Evolutionary conservation across 2,113 vertebrate genomes (phyloP).

Genomic region (Dipodomys ordii): DNA sequence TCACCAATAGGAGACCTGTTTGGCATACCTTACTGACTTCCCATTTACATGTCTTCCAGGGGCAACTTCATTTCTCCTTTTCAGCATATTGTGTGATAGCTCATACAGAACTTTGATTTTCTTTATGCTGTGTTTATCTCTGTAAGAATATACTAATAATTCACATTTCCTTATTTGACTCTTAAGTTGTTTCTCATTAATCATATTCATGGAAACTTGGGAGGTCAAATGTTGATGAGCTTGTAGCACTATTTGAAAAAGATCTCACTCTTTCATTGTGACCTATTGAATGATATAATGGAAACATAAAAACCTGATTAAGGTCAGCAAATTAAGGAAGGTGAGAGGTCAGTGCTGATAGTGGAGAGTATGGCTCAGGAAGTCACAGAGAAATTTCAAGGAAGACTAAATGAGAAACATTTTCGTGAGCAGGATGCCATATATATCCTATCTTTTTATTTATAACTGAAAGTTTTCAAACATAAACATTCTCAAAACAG

Average conservation of each 20-base stretch:
- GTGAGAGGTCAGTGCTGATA: background rate
- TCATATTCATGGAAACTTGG: background rate
- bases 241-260: background rate
- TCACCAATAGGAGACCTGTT: no score
- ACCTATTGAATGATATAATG: background rate
- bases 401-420: background rate
- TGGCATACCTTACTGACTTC: background rate
- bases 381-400: background rate
- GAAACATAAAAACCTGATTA: background rate
- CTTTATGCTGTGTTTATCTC: background rate
- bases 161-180: background rate
- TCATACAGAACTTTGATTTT: background rate
- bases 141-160: conserved; percentile 10
- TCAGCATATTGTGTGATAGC: background rate
- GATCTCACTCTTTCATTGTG: background rate
- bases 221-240: background rate
- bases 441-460: background rate
- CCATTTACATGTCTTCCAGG: background rate
- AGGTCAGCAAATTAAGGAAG: background rate
- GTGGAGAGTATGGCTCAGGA: background rate
- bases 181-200: background rate
- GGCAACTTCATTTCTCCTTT: background rate
- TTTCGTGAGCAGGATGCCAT: background rate
- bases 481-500: background rate
- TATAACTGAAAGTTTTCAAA: background rate